Conservation (phyloP, 2,113 vertebrate species). For the Ptilonorhynchus violaceus region DNA sequence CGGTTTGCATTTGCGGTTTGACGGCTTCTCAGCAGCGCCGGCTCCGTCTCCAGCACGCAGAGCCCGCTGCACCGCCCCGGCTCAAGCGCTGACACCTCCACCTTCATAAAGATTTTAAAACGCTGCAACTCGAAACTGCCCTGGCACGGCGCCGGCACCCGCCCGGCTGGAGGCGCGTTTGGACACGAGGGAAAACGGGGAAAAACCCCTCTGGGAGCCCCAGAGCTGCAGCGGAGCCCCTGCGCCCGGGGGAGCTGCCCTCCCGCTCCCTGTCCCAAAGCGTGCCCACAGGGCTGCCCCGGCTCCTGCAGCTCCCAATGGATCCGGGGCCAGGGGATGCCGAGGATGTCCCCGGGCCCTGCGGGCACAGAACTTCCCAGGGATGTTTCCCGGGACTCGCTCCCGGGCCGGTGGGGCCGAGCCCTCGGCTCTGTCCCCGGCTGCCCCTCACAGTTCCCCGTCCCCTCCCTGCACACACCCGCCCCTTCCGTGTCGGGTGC, state of each 20-base stretch:
- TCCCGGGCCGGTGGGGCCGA: neutral
- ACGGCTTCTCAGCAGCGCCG: constrained; percentile 71
- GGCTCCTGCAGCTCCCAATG: neutral
- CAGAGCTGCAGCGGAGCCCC: neutral
- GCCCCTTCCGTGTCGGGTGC: neutral
- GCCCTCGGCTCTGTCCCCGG: neutral
- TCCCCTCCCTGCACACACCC: rapidly evolving
- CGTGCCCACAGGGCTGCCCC: rapidly evolving
- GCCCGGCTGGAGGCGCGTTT: neutral
- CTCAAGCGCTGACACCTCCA: constrained; percentile 64
- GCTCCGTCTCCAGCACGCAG: constrained; percentile 56
- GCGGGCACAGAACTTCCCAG: neutral
- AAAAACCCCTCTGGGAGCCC: neutral
- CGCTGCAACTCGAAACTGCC: constrained; percentile 50
- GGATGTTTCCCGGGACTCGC: neutral
- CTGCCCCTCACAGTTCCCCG: neutral
- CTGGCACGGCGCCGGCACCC: neutral
- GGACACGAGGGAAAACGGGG: neutral
- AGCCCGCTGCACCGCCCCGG: constrained; percentile 43
- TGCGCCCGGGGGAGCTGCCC: neutral
- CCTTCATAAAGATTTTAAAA: constrained; percentile 71
- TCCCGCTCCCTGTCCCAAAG: neutral
- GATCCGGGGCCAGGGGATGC: neutral
- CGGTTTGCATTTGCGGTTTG: constrained; percentile 70
- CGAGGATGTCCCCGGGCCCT: neutral